Conservation (phyloP, 2,888 invertebrate species). For the Tetragonisca angustula region DNA sequence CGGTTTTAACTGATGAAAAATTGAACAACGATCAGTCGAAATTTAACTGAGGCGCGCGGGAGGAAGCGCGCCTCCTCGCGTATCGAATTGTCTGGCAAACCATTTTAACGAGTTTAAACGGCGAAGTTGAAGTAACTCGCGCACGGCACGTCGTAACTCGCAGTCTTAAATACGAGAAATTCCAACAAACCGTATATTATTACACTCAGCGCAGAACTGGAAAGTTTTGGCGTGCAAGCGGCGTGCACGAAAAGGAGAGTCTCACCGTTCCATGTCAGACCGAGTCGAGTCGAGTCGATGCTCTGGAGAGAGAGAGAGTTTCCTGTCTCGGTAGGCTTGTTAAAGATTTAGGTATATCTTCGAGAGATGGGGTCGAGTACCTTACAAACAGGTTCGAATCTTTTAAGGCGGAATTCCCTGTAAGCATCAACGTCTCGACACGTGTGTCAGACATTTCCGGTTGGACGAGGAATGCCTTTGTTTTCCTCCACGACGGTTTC, state of each 20-base stretch:
- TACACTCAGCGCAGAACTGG: slow-evolving; percentile 3
- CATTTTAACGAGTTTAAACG: not conserved
- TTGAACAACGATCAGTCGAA: not conserved
- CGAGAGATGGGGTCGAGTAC: no score
- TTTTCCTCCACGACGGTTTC: no score
- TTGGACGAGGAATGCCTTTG: no score
- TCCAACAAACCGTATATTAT: slow-evolving; percentile 35
- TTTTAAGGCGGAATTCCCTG: no score
- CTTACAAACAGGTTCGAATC: no score
- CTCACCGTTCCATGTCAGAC: slow-evolving; percentile 1
- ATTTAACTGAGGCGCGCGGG: not conserved
- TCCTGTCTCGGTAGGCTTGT: slow-evolving; percentile 5
- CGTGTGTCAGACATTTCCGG: no score
- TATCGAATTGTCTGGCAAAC: not conserved
- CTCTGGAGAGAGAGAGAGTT: no score
- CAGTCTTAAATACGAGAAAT: slow-evolving; percentile 23
- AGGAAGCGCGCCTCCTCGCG: not conserved
- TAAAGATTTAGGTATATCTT: slow-evolving; percentile 24
- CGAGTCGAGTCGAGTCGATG: slow-evolving; percentile 6
- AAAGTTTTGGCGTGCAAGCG: slow-evolving; percentile 15
- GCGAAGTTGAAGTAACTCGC: slow-evolving; percentile 9
- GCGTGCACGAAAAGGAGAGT: slow-evolving; percentile 3
- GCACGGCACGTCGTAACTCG: not conserved
- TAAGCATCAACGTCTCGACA: no score
- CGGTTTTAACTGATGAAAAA: not conserved